Evolutionary conservation across 2,797 vertebrate species (phyloP), one percentile per base, ranked within the genome.

Genomic region (Vultur gryphus): DNA sequence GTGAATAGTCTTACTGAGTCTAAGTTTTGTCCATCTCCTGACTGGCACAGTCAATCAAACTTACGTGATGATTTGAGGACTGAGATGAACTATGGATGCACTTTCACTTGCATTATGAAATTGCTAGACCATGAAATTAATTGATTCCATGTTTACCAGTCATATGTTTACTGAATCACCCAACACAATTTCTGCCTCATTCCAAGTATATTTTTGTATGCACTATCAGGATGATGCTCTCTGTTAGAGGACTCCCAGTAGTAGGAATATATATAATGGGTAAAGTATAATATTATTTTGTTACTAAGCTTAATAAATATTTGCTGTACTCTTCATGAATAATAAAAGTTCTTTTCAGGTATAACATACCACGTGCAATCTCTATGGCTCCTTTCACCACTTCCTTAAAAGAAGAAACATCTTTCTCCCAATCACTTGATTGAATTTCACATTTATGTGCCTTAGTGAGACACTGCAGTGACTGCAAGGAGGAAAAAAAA

Each of bases 381-480:
- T 98, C 97, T 86, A 98, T n/a, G 65, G 99, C 99, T 97, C 98
- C 98, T 94, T 97, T 97, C 90, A 98, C 97, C 79, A 99, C 98
- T 52, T 99, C 98, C 96, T 98, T 99, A 96, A 99, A 99, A 91
- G 98, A 98, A 17, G 58, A 67, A 23, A 98, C 91, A 65, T 99
- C 98, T 90, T 98, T 99, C 90, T 99, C 99, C 99, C 99, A 99
- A 37, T 98, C 97, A 7, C 90, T 97, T 48, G 97, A 97, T 83
- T 99, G 99, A 33, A 98, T 98, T 96, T 99, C 98, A 97, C 99
- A 99, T 91, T 98, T 99, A 96, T 99, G 98, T 37, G 99, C 99
- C 96, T 99, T 99, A 44, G 96, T 98, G 96, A 99, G 97, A 97
- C 98, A 99, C 97, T 99, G 99, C 67, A 99, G 97, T 3, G 98